Conservation (phyloP, 1,140 invertebrate genomes). For the Diprion similis region DNA sequence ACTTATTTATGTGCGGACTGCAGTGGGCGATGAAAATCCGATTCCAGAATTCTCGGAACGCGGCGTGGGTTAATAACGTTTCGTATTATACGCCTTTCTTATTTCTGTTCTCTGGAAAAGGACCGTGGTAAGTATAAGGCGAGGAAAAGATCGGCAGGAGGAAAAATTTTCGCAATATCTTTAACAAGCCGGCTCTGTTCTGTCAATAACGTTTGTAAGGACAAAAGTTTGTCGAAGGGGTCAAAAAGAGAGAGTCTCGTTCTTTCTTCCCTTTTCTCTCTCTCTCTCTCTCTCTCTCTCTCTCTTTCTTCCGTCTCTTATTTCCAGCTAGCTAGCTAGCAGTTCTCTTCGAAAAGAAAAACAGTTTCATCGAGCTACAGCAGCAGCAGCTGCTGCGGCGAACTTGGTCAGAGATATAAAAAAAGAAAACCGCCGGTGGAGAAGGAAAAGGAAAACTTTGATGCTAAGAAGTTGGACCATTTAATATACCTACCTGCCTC, state of each 20-base stretch:
- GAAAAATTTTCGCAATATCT: background rate
- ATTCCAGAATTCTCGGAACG: no score
- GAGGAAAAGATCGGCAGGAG: background rate
- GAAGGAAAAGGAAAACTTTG: background rate
- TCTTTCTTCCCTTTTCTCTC: background rate
- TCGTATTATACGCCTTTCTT: background rate
- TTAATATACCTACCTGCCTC: slow-evolving; percentile 33
- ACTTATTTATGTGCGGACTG: no score
- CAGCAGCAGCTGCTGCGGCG: slow-evolving; percentile 40
- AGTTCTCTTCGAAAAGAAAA: slow-evolving; percentile 42
- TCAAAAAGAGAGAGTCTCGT: background rate
- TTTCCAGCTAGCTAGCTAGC: no score
- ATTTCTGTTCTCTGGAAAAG: background rate
- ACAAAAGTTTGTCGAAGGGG: background rate
- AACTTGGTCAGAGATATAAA: slow-evolving; percentile 45
- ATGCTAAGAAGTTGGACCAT: slow-evolving; percentile 45
- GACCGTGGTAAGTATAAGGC: no score
- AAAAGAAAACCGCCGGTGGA: background rate
- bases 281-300: background rate
- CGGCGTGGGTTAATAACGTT: no score
- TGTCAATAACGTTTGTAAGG: slow-evolving; percentile 5
- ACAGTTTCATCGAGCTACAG: slow-evolving; percentile 52
- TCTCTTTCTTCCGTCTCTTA: no score
- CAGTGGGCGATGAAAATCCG: no score
- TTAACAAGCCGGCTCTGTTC: background rate